A percentile compares a stretch with the other conserved stretches of the same genome.
Conservation (phyloP, 2,113 vertebrate species). For the Thalassarche chlororhynchos region DNA sequence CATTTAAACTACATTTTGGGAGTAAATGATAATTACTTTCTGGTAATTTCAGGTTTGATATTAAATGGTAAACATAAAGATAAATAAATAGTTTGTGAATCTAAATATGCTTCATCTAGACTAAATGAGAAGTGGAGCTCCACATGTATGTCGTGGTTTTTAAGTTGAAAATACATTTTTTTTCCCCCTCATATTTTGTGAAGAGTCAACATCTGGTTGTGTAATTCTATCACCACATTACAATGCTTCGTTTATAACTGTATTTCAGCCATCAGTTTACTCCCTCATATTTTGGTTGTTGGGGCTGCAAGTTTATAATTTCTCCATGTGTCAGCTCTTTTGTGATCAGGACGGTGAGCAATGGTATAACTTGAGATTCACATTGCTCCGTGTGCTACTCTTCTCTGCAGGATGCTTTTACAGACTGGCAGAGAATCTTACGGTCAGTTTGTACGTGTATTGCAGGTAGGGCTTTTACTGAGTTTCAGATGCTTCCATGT, state of each 20-base stretch:
- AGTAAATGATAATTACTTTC: neutral
- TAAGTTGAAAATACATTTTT: neutral
- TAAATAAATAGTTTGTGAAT: neutral
- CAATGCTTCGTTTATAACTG: neutral
- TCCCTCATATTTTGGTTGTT: neutral
- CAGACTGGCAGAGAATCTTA: no score
- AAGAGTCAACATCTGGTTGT: neutral
- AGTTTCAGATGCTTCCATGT: neutral
- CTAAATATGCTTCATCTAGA: neutral
- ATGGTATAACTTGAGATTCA: no score
- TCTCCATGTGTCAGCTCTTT: neutral
- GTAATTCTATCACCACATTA: neutral
- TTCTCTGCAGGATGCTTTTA: neutral
- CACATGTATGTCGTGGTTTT: neutral
- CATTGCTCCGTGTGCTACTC: neutral
- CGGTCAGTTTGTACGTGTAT: rapidly evolving
- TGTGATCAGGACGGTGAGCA: neutral
- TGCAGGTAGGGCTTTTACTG: neutral
- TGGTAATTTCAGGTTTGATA: neutral
- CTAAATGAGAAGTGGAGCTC: neutral
- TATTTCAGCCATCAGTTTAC: neutral
- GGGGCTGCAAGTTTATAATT: neutral
- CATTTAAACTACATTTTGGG: neutral
- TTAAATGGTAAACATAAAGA: neutral
- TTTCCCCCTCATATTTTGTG: neutral